Base-by-base conservation (phyloP, 2,797 vertebrate genomes). In the Austrolebias charrua region DNA sequence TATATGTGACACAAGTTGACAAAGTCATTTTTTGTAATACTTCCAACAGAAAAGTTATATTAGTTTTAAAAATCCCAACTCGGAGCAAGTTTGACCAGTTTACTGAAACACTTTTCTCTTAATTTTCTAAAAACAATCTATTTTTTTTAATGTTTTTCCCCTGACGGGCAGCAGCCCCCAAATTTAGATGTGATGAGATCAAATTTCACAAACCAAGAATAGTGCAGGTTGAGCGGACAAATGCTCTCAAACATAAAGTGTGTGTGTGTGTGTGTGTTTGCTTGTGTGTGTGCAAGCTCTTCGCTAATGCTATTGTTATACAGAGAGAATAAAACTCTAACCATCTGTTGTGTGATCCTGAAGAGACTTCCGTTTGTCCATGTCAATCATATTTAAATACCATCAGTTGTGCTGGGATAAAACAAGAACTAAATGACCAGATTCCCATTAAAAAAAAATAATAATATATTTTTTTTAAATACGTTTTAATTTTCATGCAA, bases 131-230 rank as follows among this genome's bases (percentile, higher is more conserved):
- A 11, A 47, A 4, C 2, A 1, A 8, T 52, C 3, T 52, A 68
- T 44, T 14, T 19, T 33, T 68, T 49, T 71, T 42, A 18, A 3
- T 51, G 4, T n/a, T 66, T 51, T 55, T 57, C 53, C 10, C 29
- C 20, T 54, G 20, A 61, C 69, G 69, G 59, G 35, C 60, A 66
- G 58, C 63, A 33, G 52, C 13, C 52, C 40, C 81, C 76, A 82
- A 47, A 83, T 90, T 86, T 89, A 87, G 81, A 62, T 54, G 44
- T 55, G 82, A 80, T 77, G 75, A 84, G 81, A 84, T 83, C 83
- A 60, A 76, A 84, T 91, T 90, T 86, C 87, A 81, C 63, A 58
- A 56, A 50, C 83, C 62, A 20, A 76, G 79, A 88, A 91, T 88
- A 90, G 86, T 73, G 60, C 71, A 43, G 66, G 75, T 61, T 49